Evolutionary conservation across 1,140 invertebrate species (phyloP), one percentile per base, ranked within the genome.

Genomic region (Heliconius nattereri): DNA sequence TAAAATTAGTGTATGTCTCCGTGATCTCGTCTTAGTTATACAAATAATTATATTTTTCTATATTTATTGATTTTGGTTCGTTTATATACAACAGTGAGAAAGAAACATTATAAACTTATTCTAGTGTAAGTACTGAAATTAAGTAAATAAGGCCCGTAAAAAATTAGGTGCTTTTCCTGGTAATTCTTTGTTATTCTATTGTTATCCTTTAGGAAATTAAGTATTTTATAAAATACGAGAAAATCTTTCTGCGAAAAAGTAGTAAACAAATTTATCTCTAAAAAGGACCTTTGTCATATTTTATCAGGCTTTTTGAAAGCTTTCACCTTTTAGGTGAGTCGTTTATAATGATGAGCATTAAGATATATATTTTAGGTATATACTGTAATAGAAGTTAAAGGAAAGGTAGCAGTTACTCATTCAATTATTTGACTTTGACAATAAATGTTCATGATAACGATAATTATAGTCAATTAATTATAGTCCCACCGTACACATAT

Each of bases 231-330:
- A 66, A 66, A 29, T 9, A 29, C 23, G 26, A 29, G 29, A 66
- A 66, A 23, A 23, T 16, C 26, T 29, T 66, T 66, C 23, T 13
- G 26, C 11, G 60, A 29, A 66, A 16, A 66, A 66, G 23, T 29
- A 29, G 3, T 49, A 20, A 75, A 74, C 45, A 52, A 66, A 26
- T 66, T 29, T 66, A 29, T 29, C 23, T 7, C 8, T 66, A 29
- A 66, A 66, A 29, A 13, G 60, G 60, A 23, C 60, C 60, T 66
- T 66, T 66, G 60, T 66, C 60, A 29, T 66, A 26, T 66, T 66
- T 16, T 29, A 66, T 66, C 54, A 60, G 54, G 54, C 8, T 60
- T 60, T 60, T 60, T 66, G 29, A 66, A 66, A 66, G 60, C 60
- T 66, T 66, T 66, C 6, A 16, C 9, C 60, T 29, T 26, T 66